Evolutionary conservation across 2,113 vertebrate genomes (phyloP).

Genomic region (Corythoichthys haematopterus): DNA sequence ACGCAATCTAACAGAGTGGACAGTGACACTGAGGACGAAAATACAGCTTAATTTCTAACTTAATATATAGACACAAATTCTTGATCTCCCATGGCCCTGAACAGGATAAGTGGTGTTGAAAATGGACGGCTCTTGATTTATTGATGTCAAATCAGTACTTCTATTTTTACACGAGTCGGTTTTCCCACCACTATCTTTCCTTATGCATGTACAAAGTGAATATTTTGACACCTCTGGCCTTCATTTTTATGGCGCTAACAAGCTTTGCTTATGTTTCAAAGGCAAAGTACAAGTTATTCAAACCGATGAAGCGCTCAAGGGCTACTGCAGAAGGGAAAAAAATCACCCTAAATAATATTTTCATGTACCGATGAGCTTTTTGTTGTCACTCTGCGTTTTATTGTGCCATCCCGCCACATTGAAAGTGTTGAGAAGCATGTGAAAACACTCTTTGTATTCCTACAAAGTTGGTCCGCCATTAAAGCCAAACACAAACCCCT

Average conservation of each 20-base stretch:
- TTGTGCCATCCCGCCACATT: conserved; percentile 36
- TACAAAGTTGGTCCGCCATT: conserved; percentile 24
- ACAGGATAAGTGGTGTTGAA: too few species aligned
- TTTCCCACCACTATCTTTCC: too few species aligned
- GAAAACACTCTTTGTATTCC: conserved; percentile 47
- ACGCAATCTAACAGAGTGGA: too few species aligned
- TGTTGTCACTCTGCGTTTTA: conserved; percentile 30
- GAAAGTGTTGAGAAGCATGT: conserved; percentile 29
- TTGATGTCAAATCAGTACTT: too few species aligned
- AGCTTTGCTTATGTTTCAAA: background rate
- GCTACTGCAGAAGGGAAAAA: background rate
- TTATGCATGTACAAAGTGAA: too few species aligned
- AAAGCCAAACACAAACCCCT: conserved; percentile 38
- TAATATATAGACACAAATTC: too few species aligned
- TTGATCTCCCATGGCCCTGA: too few species aligned
- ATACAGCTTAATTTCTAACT: too few species aligned
- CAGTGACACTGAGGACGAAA: too few species aligned
- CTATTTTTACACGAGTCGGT: background rate
- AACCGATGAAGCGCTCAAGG: background rate
- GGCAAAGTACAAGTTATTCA: background rate
- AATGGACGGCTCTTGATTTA: too few species aligned
- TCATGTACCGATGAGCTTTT: background rate
- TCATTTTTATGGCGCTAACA: background rate
- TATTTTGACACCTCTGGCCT: too few species aligned
- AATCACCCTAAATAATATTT: background rate